These are phyloP conservation scores for Salvelinus sp. DNA, from an alignment of 2,113 vertebrate species.

Conservation along the genomic window DNA sequence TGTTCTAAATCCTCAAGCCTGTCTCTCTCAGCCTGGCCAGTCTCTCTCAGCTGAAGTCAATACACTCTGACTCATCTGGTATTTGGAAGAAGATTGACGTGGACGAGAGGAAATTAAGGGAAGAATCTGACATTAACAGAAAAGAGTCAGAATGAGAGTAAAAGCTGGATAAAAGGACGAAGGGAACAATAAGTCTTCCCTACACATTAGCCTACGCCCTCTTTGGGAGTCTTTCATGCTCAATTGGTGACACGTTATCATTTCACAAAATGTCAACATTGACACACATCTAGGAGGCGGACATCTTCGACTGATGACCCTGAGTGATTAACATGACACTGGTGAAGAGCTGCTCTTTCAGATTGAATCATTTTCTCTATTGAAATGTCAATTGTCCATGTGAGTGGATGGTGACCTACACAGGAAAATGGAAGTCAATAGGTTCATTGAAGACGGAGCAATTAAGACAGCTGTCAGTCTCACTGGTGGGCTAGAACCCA, in stretches of 20 bases:
- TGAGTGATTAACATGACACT: conserved; percentile 17
- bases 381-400: too few species aligned
- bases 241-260: neutral
- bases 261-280: neutral
- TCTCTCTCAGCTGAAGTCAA: conserved; percentile 39
- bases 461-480: too few species aligned
- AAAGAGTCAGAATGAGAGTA: neutral
- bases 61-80: conserved; percentile 52
- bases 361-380: neutral
- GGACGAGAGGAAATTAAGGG: conserved; percentile 36
- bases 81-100: conserved; percentile 50
- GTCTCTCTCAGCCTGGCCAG: too few species aligned
- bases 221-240: too few species aligned
- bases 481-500: too few species aligned
- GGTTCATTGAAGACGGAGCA: too few species aligned
- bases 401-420: too few species aligned
- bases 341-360: conserved; percentile 5
- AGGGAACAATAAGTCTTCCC: neutral
- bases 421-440: too few species aligned
- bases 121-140: conserved; percentile 52
- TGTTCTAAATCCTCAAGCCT: too few species aligned
- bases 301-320: neutral
- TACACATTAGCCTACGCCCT: neutral
- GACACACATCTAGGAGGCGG: neutral
- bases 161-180: neutral